These are phyloP conservation scores for Sapayoa aenigma DNA, from an alignment of 2,113 vertebrate genomes.

Conservation along the genomic window DNA sequence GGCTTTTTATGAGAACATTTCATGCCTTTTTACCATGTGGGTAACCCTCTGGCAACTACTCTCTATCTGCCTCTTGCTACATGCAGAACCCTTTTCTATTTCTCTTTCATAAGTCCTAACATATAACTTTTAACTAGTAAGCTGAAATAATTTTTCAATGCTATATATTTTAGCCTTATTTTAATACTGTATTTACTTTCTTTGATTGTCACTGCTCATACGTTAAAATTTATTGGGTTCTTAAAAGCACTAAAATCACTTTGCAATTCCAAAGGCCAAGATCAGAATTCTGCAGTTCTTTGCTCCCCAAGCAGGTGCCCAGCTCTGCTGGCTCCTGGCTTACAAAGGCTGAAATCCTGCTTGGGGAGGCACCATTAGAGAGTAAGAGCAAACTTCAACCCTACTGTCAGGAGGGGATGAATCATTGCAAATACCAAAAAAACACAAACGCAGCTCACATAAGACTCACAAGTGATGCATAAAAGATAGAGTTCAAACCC, in stretches of 20 bases:
- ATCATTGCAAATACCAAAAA: not conserved
- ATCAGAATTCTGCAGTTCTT: not conserved
- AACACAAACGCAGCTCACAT: not conserved
- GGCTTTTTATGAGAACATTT: not conserved
- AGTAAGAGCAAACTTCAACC: not conserved
- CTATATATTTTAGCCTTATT: not conserved
- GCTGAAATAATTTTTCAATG: not conserved
- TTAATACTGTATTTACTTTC: not conserved
- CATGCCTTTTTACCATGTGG: not conserved
- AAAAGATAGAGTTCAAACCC: not conserved
- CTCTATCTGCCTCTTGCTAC: not conserved
- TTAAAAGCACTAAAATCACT: not conserved
- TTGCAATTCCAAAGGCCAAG: not conserved
- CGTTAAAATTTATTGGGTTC: not conserved
- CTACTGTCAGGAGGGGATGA: not conserved
- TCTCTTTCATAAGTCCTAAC: not conserved
- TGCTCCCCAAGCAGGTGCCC: not conserved
- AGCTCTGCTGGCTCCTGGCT: not conserved
- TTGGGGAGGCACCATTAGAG: rapidly evolving
- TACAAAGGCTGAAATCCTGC: not conserved
- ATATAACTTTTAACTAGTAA: not conserved
- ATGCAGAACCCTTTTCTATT: not conserved
- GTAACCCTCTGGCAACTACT: not conserved
- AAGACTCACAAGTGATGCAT: not conserved
- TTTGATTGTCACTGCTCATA: not conserved